A percentile compares a stretch with the other conserved stretches of the same genome.
These are phyloP conservation scores for Sialia sialis DNA, from an alignment of 2,113 vertebrate species.

Conservation along the genomic window DNA sequence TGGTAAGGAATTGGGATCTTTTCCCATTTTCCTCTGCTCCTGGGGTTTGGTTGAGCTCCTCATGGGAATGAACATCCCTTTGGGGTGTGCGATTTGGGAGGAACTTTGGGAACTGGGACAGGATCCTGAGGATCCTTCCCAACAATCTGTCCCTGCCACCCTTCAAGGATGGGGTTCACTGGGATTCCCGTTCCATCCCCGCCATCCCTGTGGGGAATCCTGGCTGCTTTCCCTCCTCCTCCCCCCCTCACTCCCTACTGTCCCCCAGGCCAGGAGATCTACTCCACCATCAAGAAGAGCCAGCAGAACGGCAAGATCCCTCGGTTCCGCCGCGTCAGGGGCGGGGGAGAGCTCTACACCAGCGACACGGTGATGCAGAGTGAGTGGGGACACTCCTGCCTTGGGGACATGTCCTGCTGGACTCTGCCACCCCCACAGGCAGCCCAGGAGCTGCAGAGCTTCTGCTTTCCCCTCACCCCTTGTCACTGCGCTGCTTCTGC, in stretches of 20 bases:
- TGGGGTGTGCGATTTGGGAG: too few relatives aligned
- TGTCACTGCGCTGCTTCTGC: background rate
- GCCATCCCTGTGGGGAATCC: background rate
- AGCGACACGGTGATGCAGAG: constrained; percentile 75
- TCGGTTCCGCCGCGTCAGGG: constrained; percentile 70
- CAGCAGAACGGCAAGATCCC: constrained; percentile 72
- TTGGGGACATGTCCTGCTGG: background rate
- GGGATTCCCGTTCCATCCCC: background rate
- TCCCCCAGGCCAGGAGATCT: constrained; percentile 64
- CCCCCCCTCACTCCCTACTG: background rate
- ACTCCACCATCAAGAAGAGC: constrained; percentile 75
- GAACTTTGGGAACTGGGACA: too few relatives aligned
- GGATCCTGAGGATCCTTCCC: too few relatives aligned
- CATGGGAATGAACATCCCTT: accelerated
- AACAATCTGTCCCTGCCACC: too few relatives aligned
- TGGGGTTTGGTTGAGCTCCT: accelerated
- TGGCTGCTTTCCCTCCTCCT: background rate
- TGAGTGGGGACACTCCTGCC: constrained; percentile 6
- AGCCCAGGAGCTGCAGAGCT: background rate
- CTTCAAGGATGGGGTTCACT: background rate
- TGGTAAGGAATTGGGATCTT: background rate
- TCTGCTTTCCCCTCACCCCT: too few relatives aligned
- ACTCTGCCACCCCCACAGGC: background rate
- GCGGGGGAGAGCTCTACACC: constrained; percentile 68
- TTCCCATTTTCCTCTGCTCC: background rate